Evolutionary conservation across 2,888 invertebrate genomes (phyloP).

Genomic region (Drosophila villosipedis): DNA sequence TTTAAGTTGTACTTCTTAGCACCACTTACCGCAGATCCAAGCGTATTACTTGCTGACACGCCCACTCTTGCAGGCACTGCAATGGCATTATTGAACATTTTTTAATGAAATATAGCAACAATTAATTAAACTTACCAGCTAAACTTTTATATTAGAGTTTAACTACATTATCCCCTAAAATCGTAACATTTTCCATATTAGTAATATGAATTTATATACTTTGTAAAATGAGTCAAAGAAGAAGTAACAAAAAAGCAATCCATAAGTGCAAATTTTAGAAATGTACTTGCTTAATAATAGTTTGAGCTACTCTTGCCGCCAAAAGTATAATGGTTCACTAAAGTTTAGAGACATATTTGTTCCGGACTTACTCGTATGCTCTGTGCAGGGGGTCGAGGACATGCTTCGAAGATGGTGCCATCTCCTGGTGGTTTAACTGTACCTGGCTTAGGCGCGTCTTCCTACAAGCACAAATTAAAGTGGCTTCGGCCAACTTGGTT

Average conservation of each 20-base stretch:
- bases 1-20: neutral
- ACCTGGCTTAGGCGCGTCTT: neutral
- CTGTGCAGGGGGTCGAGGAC: constrained; percentile 62
- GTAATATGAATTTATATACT: too few relatives aligned
- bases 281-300: neutral
- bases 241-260: too few relatives aligned
- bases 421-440: neutral
- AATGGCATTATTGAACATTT: constrained; percentile 8
- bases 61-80: constrained; percentile 75
- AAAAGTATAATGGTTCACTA: neutral
- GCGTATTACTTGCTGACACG: constrained; percentile 72
- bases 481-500: neutral
- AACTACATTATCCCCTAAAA: too few relatives aligned
- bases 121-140: too few relatives aligned
- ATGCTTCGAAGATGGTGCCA: constrained; percentile 9
- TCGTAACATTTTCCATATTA: too few relatives aligned
- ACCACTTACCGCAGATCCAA: constrained; percentile 74
- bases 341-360: neutral
- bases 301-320: neutral
- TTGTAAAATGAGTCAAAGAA: too few relatives aligned
- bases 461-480: neutral
- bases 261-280: neutral
- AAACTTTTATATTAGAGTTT: constrained; percentile 2
- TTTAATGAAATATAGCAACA: too few relatives aligned
- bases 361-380: constrained; percentile 57